Conservation (phyloP, 2,797 vertebrate genomes). For the Oophaga sylvatica region DNA sequence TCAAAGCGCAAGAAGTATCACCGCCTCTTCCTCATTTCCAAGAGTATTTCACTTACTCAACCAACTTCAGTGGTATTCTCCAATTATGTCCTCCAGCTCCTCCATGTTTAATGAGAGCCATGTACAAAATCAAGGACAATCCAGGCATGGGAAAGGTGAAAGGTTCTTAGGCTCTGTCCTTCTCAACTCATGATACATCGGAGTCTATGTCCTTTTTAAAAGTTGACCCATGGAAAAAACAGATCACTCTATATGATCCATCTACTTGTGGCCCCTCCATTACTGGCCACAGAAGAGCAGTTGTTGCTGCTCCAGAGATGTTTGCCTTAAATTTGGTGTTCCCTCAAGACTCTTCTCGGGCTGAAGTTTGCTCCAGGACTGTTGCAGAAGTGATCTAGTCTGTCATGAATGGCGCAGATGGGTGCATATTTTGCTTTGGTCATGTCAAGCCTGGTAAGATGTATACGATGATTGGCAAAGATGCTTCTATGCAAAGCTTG, state of each 20-base stretch:
- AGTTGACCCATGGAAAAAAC: slow-evolving; percentile 93
- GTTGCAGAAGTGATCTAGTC: slow-evolving; percentile 97
- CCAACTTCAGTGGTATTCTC: slow-evolving; percentile 91
- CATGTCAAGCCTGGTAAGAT: slow-evolving; percentile 95
- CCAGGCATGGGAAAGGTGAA: slow-evolving; percentile 96
- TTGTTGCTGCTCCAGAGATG: slow-evolving; percentile 90
- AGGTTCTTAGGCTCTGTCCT: slow-evolving; percentile 95
- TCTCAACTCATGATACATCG: slow-evolving; percentile 82
- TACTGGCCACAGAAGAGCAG: slow-evolving; percentile 80
- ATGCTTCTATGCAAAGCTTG: slow-evolving; percentile 90
- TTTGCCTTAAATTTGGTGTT: slow-evolving; percentile 96
- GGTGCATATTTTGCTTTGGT: slow-evolving; percentile 98
- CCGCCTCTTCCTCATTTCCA: slow-evolving; percentile 77
- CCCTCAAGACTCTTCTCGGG: slow-evolving; percentile 94
- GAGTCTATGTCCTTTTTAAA: slow-evolving; percentile 95
- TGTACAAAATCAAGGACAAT: slow-evolving; percentile 96
- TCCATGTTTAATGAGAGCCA: slow-evolving; percentile 92
- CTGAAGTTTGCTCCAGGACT: slow-evolving; percentile 92
- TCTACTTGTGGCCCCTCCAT: slow-evolving; percentile 77
- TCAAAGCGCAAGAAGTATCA: slow-evolving; percentile 94
- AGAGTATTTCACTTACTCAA: slow-evolving; percentile 77
- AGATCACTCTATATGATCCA: slow-evolving; percentile 93
- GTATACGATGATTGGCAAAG: slow-evolving; percentile 96
- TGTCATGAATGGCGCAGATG: slow-evolving; percentile 94
- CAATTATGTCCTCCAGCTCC: slow-evolving; percentile 91